Percentiles rank a stretch among this genome's conserved stretches.
phyloP scores from a whole-genome alignment of 2,888 invertebrate species.

The Leptinotarsa juncta region DNA sequence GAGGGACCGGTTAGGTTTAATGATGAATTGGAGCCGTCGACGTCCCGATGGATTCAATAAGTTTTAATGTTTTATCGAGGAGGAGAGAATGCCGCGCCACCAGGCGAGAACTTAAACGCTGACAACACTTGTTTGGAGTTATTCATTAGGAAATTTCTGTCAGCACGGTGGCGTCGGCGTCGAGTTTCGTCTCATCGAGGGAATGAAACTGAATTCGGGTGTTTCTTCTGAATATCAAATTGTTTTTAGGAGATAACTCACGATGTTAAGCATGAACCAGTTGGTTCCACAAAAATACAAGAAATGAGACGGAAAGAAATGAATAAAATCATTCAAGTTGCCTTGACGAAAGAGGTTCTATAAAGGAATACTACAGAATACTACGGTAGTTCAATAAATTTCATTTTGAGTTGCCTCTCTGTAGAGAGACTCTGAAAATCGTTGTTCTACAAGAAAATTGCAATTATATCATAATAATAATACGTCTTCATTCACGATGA shows the following conservation, averaged over 20 bases:
- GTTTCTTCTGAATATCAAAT: neutral
- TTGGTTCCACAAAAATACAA: too few relatives aligned
- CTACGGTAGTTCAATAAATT: too few relatives aligned
- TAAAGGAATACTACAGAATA: too few relatives aligned
- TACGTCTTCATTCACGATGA: too few relatives aligned
- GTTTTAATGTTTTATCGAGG: slow-evolving; percentile 36
- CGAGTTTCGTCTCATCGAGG: slow-evolving; percentile 25
- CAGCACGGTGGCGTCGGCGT: slow-evolving; percentile 18
- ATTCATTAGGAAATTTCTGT: slow-evolving; percentile 34
- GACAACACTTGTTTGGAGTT: slow-evolving; percentile 38
- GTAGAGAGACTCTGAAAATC: too few relatives aligned
- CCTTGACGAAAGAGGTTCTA: too few relatives aligned
- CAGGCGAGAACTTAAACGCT: slow-evolving; percentile 36
- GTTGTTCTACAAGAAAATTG: too few relatives aligned
- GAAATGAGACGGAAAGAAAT: too few relatives aligned
- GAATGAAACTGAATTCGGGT: neutral
- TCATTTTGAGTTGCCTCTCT: too few relatives aligned
- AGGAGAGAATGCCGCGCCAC: slow-evolving; percentile 4
- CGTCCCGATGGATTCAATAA: slow-evolving; percentile 38
- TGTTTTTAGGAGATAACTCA: neutral
- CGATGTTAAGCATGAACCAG: neutral
- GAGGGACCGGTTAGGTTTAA: slow-evolving; percentile 30
- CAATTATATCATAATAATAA: too few relatives aligned
- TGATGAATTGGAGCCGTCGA: slow-evolving; percentile 27
- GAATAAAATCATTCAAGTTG: too few relatives aligned